These are phyloP conservation scores for Leptinotarsa juncta DNA, from an alignment of 2,888 invertebrate genomes.

Conservation along the genomic window DNA sequence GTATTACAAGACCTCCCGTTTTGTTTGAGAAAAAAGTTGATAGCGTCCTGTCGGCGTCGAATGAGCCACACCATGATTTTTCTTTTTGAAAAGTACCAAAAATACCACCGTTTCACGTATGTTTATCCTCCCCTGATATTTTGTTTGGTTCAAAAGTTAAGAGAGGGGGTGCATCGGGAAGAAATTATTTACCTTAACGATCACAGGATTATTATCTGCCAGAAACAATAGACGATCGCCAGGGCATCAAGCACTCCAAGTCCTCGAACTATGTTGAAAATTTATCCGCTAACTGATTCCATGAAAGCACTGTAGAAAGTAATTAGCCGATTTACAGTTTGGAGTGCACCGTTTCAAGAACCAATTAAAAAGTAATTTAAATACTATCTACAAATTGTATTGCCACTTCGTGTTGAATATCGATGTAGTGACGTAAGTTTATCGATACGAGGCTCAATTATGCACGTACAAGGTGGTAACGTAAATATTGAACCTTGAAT, in stretches of 20 bases:
- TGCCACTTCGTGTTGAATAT: slow-evolving; percentile 4
- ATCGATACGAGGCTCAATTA: not conserved
- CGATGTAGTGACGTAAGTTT: not conserved
- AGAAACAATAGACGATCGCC: not conserved
- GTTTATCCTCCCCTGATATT: too few relatives aligned
- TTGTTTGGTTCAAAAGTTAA: too few relatives aligned
- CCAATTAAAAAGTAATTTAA: slow-evolving; percentile 3
- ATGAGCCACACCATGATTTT: too few relatives aligned
- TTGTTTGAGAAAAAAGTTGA: too few relatives aligned
- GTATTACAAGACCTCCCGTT: too few relatives aligned
- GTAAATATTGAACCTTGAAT: not conserved
- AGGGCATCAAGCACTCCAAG: not conserved
- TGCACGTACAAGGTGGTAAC: slow-evolving; percentile 4
- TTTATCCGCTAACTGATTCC: not conserved
- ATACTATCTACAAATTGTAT: slow-evolving; percentile 16
- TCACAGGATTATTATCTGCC: not conserved
- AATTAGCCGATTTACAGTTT: slow-evolving; percentile 15
- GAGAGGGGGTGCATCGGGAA: too few relatives aligned
- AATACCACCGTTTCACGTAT: too few relatives aligned
- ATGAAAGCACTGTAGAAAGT: not conserved
- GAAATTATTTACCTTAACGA: too few relatives aligned
- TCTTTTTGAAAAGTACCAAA: too few relatives aligned
- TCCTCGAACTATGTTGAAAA: not conserved
- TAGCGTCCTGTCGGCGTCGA: too few relatives aligned
- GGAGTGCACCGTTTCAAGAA: slow-evolving; percentile 7